Evolutionary conservation across 2,113 vertebrate species (phyloP), one percentile per base, ranked within the genome.

Genomic region (Nycticryphes semicollaris): DNA sequence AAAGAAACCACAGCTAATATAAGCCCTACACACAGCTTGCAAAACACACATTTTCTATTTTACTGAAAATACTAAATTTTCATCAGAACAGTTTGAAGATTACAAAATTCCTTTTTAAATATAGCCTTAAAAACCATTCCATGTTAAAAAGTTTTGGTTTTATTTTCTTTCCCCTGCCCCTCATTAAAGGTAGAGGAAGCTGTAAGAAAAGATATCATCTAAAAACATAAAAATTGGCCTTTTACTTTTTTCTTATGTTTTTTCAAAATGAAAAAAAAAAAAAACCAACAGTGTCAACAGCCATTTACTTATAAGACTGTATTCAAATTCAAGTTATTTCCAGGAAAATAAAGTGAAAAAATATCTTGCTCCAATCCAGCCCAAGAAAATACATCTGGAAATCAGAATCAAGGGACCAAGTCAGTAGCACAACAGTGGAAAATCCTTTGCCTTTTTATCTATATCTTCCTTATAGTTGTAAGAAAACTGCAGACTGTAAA

Each of bases 51-150:
- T 64, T 93, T 95, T 91, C 35, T 87, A 17, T 80, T 89, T 90
- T 33, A 62, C 5, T 57, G 48, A 72, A 87, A 69, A 95, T 89
- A 96, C 6, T 35, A 87, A 93, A 60, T 63, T 53, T 75, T 73
- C 48, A 79, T 68, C 74, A 73, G 37, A 95, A 84, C 95, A 91
- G 24, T 69, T 6, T 78, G 31, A 81, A 30, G 92, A 85, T 35
- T 95, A 94, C 27, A 87, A 95, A 96, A 79, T 73, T 82, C 78
- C 56, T 33, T 62, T 94, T 78, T 41, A 95, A 95, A 94, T 87
- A 76, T 39, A 90, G 25, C 24, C 81, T 76, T 91, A 91, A 76
- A 97, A 96, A 85, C 12, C 30, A 56, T 79, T 79, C 56, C 62
- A 57, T 23, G 10, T 23, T 62, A 84, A 91, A 90, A 95, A 76